These are phyloP conservation scores for Noctilio leporinus DNA, from an alignment of 2,113 vertebrate genomes.

Conservation along the genomic window DNA sequence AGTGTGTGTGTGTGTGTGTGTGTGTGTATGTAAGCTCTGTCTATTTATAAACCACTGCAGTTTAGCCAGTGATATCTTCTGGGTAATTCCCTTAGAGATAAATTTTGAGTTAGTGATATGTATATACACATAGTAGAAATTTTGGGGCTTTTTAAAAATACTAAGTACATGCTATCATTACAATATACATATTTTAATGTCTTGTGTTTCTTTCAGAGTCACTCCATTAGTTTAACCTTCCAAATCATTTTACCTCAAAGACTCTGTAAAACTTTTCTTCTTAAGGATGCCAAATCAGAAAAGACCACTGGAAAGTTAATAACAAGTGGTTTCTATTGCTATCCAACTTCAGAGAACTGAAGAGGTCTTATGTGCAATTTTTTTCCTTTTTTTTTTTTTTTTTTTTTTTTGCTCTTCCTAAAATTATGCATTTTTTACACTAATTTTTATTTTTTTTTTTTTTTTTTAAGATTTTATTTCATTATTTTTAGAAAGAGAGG, in stretches of 20 bases:
- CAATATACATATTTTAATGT: not conserved
- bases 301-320: not conserved
- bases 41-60: not conserved
- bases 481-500: too few relatives aligned
- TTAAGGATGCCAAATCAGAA: not conserved
- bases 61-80: not conserved
- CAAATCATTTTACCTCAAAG: slow-evolving; percentile 25
- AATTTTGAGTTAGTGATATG: not conserved
- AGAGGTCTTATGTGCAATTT: not conserved
- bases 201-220: not conserved
- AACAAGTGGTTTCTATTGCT: not conserved
- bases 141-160: not conserved
- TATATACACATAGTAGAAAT: not conserved
- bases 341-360: not conserved
- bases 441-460: not conserved
- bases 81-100: not conserved
- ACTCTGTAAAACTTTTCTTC: not conserved
- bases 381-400: not conserved
- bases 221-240: not conserved
- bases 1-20: not conserved
- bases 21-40: not conserved
- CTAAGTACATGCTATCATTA: not conserved
- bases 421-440: not conserved
- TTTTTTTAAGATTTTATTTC: too few relatives aligned
- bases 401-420: not conserved